Conservation (phyloP, 1,140 invertebrate species). For the Solenopsis fugax region DNA sequence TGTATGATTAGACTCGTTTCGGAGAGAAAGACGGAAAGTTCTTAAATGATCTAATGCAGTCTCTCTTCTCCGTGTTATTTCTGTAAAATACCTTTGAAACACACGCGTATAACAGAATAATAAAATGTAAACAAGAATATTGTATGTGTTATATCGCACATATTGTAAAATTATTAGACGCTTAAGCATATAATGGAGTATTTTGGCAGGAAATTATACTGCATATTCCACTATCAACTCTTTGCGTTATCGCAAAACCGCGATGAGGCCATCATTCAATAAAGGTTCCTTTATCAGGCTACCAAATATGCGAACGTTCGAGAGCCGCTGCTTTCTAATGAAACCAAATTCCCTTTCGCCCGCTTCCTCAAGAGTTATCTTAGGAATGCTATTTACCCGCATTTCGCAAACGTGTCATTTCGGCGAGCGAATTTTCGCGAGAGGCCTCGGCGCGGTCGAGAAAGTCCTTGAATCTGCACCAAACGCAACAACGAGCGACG, state of each 20-base stretch:
- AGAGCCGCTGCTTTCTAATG: neutral
- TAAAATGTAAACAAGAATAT: too few species aligned
- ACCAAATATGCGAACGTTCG: neutral
- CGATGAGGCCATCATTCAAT: neutral
- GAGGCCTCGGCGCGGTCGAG: constrained; percentile 26
- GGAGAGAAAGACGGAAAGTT: neutral
- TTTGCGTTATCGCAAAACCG: neutral
- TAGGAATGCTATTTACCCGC: neutral
- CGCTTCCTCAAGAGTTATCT: neutral
- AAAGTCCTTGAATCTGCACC: constrained; percentile 57
- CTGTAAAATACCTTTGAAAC: neutral
- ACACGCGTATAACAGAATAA: neutral
- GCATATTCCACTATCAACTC: neutral
- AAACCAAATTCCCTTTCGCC: neutral
- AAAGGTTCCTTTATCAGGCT: neutral
- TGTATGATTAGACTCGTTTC: neutral
- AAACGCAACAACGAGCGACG: constrained; percentile 59
- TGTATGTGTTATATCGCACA: neutral
- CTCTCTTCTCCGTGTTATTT: neutral
- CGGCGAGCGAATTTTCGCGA: constrained; percentile 27
- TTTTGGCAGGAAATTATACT: neutral
- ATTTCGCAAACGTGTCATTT: neutral
- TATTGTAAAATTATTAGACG: neutral
- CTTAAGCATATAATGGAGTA: neutral
- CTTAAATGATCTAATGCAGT: neutral